phyloP scores from a whole-genome alignment of 2,888 invertebrate species.

The Eubasilissa splendida region DNA sequence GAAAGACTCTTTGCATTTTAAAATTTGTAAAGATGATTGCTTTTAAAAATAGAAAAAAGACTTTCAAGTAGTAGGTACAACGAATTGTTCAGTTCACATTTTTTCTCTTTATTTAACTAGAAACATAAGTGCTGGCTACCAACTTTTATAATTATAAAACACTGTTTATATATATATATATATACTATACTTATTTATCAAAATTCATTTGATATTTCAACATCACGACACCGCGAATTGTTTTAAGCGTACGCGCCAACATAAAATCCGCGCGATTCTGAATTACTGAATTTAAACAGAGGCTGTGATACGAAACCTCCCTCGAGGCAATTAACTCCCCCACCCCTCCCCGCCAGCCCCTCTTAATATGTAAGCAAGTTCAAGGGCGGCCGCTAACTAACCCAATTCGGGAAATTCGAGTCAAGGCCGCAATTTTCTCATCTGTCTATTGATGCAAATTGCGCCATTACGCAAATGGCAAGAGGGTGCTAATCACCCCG shows the following conservation, averaged over 20 bases:
- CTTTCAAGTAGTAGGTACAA: too few species aligned
- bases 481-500: slow-evolving; percentile 52
- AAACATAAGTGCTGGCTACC: too few species aligned
- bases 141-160: too few species aligned
- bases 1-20: too few species aligned
- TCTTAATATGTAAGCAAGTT: slow-evolving; percentile 52
- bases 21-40: too few species aligned
- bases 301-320: slow-evolving; percentile 40
- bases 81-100: too few species aligned
- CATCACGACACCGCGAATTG: neutral
- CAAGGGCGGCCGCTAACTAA: slow-evolving; percentile 55
- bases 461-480: slow-evolving; percentile 51
- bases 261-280: slow-evolving; percentile 32
- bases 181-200: too few species aligned
- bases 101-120: too few species aligned
- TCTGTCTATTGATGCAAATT: slow-evolving; percentile 43
- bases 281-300: slow-evolving; percentile 41
- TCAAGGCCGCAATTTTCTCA: slow-evolving; percentile 53
- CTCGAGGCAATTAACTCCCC: slow-evolving; percentile 53
- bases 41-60: too few species aligned
- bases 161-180: too few species aligned
- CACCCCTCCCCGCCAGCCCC: slow-evolving; percentile 42
- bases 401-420: slow-evolving; percentile 53
- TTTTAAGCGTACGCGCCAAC: slow-evolving; percentile 12
- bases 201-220: too few species aligned